A percentile compares a stretch with the other conserved stretches of the same genome.
These are phyloP conservation scores for Bibio marci DNA, from an alignment of 2,888 invertebrate genomes.

Conservation along the genomic window DNA sequence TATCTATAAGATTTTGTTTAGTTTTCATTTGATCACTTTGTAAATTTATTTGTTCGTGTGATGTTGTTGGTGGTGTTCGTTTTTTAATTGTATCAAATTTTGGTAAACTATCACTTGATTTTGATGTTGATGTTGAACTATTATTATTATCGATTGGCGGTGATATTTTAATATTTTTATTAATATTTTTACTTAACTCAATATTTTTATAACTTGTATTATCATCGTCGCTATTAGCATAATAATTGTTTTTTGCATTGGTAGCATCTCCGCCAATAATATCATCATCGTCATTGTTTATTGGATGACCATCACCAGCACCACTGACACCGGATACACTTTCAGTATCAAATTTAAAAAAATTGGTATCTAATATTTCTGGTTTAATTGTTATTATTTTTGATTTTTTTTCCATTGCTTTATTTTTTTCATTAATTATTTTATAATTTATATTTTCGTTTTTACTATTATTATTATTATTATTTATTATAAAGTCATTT, in stretches of 20 bases:
- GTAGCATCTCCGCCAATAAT: background rate
- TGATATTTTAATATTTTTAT: background rate
- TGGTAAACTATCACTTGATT: too few relatives aligned
- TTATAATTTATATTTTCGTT: slow-evolving; percentile 12
- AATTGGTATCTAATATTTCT: too few relatives aligned
- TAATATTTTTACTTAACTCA: background rate
- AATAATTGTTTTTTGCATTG: background rate
- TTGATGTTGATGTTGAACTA: too few relatives aligned
- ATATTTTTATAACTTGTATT: slow-evolving; percentile 4
- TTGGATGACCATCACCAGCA: slow-evolving; percentile 3
- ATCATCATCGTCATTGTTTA: slow-evolving; percentile 9
- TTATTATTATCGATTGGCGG: too few relatives aligned
- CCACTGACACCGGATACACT: slow-evolving; percentile 4
- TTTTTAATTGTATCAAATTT: too few relatives aligned
- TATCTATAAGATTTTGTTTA: too few relatives aligned
- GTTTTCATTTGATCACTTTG: background rate
- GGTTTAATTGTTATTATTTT: slow-evolving; percentile 19
- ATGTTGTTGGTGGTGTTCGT: background rate
- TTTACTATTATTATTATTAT: background rate
- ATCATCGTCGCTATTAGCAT: slow-evolving; percentile 4
- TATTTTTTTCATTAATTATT: slow-evolving; percentile 35
- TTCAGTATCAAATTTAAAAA: slow-evolving; percentile 21
- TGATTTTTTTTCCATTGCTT: slow-evolving; percentile 11
- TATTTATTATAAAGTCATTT: background rate
- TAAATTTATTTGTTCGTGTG: background rate